A percentile compares a stretch with the other conserved stretches of the same genome.
These are phyloP conservation scores for Neoascia interrupta DNA, from an alignment of 2,888 invertebrate genomes.

Conservation along the genomic window DNA sequence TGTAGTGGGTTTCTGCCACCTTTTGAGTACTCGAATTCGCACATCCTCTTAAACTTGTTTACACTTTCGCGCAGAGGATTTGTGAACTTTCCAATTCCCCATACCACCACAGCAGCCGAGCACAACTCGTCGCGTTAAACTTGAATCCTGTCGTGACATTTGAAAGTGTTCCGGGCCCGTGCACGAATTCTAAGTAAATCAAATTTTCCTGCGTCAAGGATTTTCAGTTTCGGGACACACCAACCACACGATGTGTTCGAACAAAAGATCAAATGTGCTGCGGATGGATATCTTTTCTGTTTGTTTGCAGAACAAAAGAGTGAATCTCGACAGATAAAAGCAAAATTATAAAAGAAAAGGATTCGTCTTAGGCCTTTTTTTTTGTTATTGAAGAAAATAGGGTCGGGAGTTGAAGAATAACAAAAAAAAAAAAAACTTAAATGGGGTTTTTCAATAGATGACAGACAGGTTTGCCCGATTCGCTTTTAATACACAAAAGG, in stretches of 20 bases:
- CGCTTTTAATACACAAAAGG: constrained; percentile 59
- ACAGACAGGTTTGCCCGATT: constrained; percentile 62
- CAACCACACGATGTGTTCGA: constrained; percentile 14
- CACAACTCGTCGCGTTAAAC: not conserved
- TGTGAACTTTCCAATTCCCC: constrained; percentile 9
- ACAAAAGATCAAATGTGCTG: constrained; percentile 49
- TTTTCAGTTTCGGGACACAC: not conserved
- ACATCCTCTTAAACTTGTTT: constrained; percentile 16
- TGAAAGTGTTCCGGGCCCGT: not conserved
- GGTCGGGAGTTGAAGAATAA: too few relatives aligned
- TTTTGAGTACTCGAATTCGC: not conserved
- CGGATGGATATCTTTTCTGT: constrained; percentile 17
- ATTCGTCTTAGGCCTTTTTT: not conserved
- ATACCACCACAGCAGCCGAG: not conserved
- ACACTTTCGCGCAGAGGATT: constrained; percentile 18
- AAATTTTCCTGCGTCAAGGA: constrained; percentile 31
- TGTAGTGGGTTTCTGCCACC: not conserved
- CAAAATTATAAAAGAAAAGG: not conserved
- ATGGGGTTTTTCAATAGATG: constrained; percentile 48
- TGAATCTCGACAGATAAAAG: constrained; percentile 32
- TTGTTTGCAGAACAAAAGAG: constrained; percentile 37
- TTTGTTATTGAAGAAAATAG: not conserved
- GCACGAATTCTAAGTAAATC: constrained; percentile 6
- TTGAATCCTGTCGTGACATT: not conserved
- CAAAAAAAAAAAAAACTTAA: constrained; percentile 1